Base-by-base conservation (phyloP, 2,888 invertebrate genomes). In the Drosophila peninsularis region DNA sequence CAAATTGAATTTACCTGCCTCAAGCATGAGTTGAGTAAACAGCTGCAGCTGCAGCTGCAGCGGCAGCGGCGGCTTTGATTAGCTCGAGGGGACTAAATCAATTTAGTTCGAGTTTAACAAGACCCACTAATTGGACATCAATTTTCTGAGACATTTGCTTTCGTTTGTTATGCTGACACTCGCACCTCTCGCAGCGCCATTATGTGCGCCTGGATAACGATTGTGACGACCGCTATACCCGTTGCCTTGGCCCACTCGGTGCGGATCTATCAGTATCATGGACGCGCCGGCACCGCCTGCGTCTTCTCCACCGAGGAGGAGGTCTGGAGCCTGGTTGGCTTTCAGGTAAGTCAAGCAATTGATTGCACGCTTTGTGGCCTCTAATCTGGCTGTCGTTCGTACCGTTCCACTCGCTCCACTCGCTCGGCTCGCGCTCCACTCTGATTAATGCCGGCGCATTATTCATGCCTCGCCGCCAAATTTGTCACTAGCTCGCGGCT, bases 221-320 rank as follows among this genome's bases (percentile, higher is more conserved):
- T 98, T 64, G 92, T 96, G 55, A 94, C 95, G 13, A 94, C 95
- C 17, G 96, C 96, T n/a, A 95, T 96, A 66, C 97, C 97, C 1
- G 96, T 96, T 0, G 94, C 96, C 41, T 93, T 96, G 69, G 95
- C 96, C 71, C 97, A 97, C 89, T 96, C 96, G 30, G 95, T 96
- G 87, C 93, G 95, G 72, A 94, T 94, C 81, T 95, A 95, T 91
- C 94, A 94, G 54, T 95, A 94, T 82, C 94, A 93, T 76, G 94
- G 94, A 68, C 93, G 94, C 67, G 94, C 94, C 68, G 95, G 95
- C 82, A 95, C 95, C 0, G 95, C 95, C 0, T 96, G 96, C 88
- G 94, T 95, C 4, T 96, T 96, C 89, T 92, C 95, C 55, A 94
- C 94, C 60, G 94, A 94, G 77, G 93, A 93, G 71, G 94, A 94